Evolutionary conservation across 2,797 vertebrate genomes (phyloP).

Genomic region (Eulemur coronatus): DNA sequence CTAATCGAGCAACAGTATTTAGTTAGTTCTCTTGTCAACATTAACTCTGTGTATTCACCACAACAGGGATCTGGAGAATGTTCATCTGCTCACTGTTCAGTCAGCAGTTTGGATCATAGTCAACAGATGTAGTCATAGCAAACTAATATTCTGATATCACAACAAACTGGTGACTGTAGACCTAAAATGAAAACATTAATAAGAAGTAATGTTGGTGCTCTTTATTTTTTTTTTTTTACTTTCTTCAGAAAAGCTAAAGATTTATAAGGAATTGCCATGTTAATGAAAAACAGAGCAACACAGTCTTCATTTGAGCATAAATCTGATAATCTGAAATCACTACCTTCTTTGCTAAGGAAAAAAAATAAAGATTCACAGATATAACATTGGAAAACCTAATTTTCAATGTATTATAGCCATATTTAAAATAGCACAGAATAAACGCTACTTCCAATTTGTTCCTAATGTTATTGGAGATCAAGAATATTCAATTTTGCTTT

Average conservation of each 20-base stretch:
- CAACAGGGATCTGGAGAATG: neutral
- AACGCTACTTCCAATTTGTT: slow-evolving; percentile 54
- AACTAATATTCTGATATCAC: neutral
- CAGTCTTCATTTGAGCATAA: slow-evolving; percentile 56
- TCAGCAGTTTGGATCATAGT: neutral
- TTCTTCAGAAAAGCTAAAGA: slow-evolving; percentile 71
- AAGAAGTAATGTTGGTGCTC: slow-evolving; percentile 40
- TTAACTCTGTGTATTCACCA: neutral
- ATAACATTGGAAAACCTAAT: slow-evolving; percentile 5
- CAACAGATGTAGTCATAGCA: neutral
- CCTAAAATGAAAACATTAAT: slow-evolving; percentile 63
- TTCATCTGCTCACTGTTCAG: neutral
- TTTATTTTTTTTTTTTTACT: neutral
- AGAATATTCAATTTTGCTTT: slow-evolving; percentile 58
- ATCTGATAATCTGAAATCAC: slow-evolving; percentile 69
- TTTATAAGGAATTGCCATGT: slow-evolving; percentile 64
- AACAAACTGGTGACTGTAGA: slow-evolving; percentile 35
- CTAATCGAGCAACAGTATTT: neutral
- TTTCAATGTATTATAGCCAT: slow-evolving; percentile 59
- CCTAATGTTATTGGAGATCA: slow-evolving; percentile 39
- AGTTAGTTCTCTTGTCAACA: neutral
- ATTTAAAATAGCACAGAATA: slow-evolving; percentile 50
- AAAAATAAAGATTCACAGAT: slow-evolving; percentile 21
- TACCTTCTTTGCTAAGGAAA: slow-evolving; percentile 52
- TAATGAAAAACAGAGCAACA: slow-evolving; percentile 51